These are phyloP conservation scores for Motacilla alba DNA, from an alignment of 2,113 vertebrate species.

Conservation along the genomic window DNA sequence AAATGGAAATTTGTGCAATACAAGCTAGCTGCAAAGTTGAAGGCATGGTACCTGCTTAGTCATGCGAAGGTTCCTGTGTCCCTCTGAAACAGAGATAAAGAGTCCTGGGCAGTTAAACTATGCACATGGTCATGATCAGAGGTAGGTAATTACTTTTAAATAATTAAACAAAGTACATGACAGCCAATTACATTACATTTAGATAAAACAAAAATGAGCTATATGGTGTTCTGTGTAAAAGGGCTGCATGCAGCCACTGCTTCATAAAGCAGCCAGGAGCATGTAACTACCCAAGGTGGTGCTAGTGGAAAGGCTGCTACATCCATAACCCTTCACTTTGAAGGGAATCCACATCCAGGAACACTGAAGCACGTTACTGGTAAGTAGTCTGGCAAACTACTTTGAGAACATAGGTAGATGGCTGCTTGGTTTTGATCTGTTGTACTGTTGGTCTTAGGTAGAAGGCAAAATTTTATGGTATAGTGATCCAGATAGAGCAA, in stretches of 20 bases:
- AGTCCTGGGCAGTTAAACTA: constrained; percentile 69
- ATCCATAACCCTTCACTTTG: neutral
- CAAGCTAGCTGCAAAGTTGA: constrained; percentile 70
- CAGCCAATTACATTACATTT: constrained; percentile 35
- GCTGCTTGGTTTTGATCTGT: neutral
- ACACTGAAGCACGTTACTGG: neutral
- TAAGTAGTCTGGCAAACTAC: neutral
- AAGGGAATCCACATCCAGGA: neutral
- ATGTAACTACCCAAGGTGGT: neutral
- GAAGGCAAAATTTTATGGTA: neutral
- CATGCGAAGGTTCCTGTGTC: constrained; percentile 92
- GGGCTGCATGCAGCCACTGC: neutral
- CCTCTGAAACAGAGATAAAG: constrained; percentile 95
- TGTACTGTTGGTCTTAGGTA: neutral
- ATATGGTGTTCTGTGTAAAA: neutral
- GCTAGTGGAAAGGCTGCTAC: neutral
- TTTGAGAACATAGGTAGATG: neutral
- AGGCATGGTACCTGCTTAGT: constrained; percentile 88
- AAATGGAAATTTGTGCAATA: constrained; percentile 57
- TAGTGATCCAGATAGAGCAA: neutral
- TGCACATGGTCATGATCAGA: constrained; percentile 19
- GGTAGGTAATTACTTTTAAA: constrained; percentile 23
- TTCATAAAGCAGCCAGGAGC: neutral
- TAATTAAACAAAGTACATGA: constrained; percentile 37
- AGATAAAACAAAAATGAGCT: neutral